A percentile compares a stretch with the other conserved stretches of the same genome.
Conservation (phyloP, 1,140 invertebrate species). For the Drosophila sechellia region DNA sequence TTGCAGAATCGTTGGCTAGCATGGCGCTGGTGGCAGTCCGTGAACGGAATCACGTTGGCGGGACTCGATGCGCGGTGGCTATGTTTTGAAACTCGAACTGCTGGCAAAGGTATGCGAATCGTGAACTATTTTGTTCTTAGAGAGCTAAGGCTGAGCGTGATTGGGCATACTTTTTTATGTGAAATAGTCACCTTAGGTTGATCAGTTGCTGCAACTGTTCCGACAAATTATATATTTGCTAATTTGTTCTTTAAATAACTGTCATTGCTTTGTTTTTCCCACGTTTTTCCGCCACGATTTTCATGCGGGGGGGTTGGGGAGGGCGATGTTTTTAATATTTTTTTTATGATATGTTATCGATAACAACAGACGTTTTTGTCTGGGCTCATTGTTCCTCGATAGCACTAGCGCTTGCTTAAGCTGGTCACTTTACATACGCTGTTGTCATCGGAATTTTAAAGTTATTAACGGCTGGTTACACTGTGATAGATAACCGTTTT, state of each 20-base stretch:
- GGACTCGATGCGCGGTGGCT: not conserved
- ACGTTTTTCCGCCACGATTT: slow-evolving; percentile 6
- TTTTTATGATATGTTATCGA: not conserved
- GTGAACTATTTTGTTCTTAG: not conserved
- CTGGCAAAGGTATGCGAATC: not conserved
- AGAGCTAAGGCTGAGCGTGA: too few species aligned
- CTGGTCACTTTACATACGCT: not conserved
- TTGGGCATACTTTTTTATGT: not conserved
- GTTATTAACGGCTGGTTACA: not conserved
- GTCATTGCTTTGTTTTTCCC: not conserved
- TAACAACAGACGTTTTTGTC: not conserved
- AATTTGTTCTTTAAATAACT: not conserved
- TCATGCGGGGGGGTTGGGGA: not conserved
- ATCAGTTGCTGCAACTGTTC: not conserved
- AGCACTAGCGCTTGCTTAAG: too few species aligned
- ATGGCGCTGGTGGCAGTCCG: slow-evolving; percentile 29
- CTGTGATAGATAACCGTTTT: not conserved
- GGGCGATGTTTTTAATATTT: slow-evolving; percentile 4
- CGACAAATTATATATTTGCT: not conserved
- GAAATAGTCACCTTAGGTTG: not conserved
- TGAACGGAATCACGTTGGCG: not conserved
- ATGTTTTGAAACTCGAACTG: slow-evolving; percentile 14
- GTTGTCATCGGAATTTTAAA: not conserved
- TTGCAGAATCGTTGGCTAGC: slow-evolving; percentile 26
- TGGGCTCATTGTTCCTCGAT: too few species aligned